A percentile compares a stretch with the other conserved stretches of the same genome.
Evolutionary conservation across 92 coral and sea anemone genomes (phyloP).

Genomic region (Siderastrea siderea): DNA sequence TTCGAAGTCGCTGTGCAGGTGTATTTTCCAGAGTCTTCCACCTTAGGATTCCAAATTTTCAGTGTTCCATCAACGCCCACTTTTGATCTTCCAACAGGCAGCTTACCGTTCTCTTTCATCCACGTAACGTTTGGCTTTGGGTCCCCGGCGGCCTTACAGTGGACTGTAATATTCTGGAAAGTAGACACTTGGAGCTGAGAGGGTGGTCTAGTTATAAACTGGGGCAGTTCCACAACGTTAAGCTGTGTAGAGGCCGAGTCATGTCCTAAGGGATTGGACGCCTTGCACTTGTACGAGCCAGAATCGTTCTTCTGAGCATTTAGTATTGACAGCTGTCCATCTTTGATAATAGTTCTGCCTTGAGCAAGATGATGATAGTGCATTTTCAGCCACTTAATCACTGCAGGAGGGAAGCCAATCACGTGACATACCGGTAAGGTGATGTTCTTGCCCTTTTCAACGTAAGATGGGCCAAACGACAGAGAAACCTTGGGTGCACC

Average conservation of each 20-base stretch:
- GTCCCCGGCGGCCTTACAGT: conserved; percentile 27
- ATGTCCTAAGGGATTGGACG: conserved; percentile 9
- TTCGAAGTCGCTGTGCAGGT: conserved; percentile 24
- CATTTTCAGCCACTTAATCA: conserved; percentile 13
- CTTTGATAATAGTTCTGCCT: not conserved
- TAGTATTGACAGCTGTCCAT: conserved; percentile 18
- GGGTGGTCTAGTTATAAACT: conserved; percentile 12
- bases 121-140: conserved; percentile 30
- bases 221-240: conserved; percentile 22
- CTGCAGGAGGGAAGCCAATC: conserved; percentile 25
- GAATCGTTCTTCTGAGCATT: conserved; percentile 24
- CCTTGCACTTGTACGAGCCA: conserved; percentile 35
- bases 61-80: conserved; percentile 41
- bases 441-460: conserved; percentile 12
- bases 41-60: conserved; percentile 4
- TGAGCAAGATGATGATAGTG: not conserved
- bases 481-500: conserved; percentile 22
- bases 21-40: conserved; percentile 34
- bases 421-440: conserved; percentile 36
- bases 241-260: conserved; percentile 21
- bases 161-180: not conserved
- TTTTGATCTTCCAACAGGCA: conserved; percentile 27
- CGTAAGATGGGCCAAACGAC: conserved; percentile 30
- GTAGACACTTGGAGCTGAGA: not conserved
- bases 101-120: conserved; percentile 11